phyloP scores from a whole-genome alignment of 2,113 vertebrate genomes.

The Hemichromis elongatus region DNA sequence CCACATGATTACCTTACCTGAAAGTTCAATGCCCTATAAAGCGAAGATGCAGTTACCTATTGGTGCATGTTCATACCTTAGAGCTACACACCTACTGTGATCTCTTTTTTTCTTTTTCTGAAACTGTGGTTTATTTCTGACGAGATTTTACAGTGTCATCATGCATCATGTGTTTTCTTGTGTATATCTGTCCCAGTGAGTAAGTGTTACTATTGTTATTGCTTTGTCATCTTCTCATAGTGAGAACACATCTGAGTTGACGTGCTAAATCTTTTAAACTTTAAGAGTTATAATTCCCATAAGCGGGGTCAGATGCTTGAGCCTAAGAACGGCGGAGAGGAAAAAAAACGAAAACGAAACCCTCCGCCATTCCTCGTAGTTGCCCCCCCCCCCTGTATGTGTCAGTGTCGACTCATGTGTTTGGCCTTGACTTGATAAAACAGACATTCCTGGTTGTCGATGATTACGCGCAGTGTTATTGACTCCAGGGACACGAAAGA shows the following conservation, averaged over 20 bases:
- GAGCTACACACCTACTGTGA: rapidly evolving
- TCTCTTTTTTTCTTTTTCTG: neutral
- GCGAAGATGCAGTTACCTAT: neutral
- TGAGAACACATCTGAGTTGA: neutral
- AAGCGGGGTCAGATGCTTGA: rapidly evolving
- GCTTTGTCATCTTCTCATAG: neutral
- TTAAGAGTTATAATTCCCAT: neutral
- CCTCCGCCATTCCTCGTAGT: neutral
- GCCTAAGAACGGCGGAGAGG: neutral
- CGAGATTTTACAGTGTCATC: neutral
- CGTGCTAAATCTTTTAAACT: neutral
- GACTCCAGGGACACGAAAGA: neutral
- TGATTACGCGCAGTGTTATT: neutral
- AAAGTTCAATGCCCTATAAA: neutral
- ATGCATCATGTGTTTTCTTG: neutral
- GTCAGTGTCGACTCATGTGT: neutral
- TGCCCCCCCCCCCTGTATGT: rapidly evolving
- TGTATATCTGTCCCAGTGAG: neutral
- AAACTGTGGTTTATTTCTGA: neutral
- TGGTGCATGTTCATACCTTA: neutral
- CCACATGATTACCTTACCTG: neutral
- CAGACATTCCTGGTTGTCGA: too few species aligned
- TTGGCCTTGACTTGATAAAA: neutral
- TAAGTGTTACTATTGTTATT: neutral
- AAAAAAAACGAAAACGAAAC: rapidly evolving